Evolutionary conservation across 2,888 invertebrate genomes (phyloP).

Genomic region (Corbicula japonica): DNA sequence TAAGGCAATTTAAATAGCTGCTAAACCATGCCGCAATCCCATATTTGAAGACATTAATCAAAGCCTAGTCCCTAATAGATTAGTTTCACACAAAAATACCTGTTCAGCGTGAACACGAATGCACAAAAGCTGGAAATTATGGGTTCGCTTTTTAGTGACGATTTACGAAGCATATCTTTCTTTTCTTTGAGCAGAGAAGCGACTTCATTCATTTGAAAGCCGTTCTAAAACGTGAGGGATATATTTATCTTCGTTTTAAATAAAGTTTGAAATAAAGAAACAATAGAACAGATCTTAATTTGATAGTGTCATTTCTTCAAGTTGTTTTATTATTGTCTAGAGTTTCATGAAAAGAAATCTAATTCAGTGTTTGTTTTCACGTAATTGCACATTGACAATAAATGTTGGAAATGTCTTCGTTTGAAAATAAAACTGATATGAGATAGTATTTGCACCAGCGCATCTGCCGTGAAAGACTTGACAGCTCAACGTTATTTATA

Average conservation of each 20-base stretch:
- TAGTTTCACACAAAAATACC: slow-evolving; percentile 19
- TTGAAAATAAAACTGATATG: slow-evolving; percentile 52
- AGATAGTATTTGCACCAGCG: slow-evolving; percentile 23
- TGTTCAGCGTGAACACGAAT: background rate
- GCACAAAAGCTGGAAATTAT: slow-evolving; percentile 39
- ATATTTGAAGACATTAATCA: no score
- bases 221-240: slow-evolving; percentile 36
- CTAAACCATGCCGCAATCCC: no score
- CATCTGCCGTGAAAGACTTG: slow-evolving; percentile 33
- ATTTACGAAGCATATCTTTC: slow-evolving; percentile 36
- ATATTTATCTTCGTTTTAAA: slow-evolving; percentile 58
- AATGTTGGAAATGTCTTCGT: slow-evolving; percentile 54
- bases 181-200: slow-evolving; percentile 11
- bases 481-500: slow-evolving; percentile 29
- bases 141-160: slow-evolving; percentile 40
- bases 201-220: slow-evolving; percentile 36
- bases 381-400: slow-evolving; percentile 66
- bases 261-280: slow-evolving; percentile 48
- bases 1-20: no score
- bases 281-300: slow-evolving; percentile 57
- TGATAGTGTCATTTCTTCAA: slow-evolving; percentile 67
- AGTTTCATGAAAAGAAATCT: slow-evolving; percentile 68
- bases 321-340: slow-evolving; percentile 67
- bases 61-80: no score
- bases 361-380: slow-evolving; percentile 66